phyloP scores from a whole-genome alignment of 1,140 invertebrate species.

The Drosophila sp. region DNA sequence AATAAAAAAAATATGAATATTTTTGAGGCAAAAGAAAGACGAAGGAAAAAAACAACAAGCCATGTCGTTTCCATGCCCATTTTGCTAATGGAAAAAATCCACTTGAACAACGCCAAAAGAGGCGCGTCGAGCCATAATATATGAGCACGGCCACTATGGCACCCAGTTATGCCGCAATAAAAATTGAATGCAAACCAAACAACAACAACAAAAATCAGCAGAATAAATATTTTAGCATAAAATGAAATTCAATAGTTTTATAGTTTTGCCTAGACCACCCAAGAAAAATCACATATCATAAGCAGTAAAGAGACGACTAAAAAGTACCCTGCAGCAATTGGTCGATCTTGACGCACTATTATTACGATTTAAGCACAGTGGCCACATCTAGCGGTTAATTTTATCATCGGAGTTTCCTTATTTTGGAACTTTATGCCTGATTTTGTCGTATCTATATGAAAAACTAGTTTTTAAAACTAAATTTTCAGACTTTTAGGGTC shows the following conservation, averaged over 20 bases:
- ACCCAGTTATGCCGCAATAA: slow-evolving; percentile 72
- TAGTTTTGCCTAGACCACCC: slow-evolving; percentile 58
- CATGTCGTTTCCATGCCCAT: slow-evolving; percentile 39
- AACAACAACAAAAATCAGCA: slow-evolving; percentile 28
- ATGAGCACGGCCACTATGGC: slow-evolving; percentile 16
- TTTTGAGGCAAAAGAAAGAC: not conserved
- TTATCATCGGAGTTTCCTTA: no score
- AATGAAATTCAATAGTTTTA: slow-evolving; percentile 64
- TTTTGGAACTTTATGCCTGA: no score
- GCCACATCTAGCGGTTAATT: no score
- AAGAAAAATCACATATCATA: slow-evolving; percentile 34
- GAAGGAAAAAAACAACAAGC: slow-evolving; percentile 30
- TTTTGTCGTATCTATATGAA: no score
- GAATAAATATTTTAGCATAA: slow-evolving; percentile 59
- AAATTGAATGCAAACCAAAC: slow-evolving; percentile 55
- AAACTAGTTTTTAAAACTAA: no score
- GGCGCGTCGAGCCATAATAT: slow-evolving; percentile 56
- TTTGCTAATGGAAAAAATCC: slow-evolving; percentile 26
- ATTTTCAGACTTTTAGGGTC: no score
- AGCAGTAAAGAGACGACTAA: not conserved
- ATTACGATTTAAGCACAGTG: no score
- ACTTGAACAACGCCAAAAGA: slow-evolving; percentile 34
- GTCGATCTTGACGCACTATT: no score
- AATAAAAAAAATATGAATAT: slow-evolving; percentile 15
- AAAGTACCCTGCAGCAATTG: not conserved